Conservation (phyloP, 2,888 invertebrate genomes). For the Parasteatoda lunata region DNA sequence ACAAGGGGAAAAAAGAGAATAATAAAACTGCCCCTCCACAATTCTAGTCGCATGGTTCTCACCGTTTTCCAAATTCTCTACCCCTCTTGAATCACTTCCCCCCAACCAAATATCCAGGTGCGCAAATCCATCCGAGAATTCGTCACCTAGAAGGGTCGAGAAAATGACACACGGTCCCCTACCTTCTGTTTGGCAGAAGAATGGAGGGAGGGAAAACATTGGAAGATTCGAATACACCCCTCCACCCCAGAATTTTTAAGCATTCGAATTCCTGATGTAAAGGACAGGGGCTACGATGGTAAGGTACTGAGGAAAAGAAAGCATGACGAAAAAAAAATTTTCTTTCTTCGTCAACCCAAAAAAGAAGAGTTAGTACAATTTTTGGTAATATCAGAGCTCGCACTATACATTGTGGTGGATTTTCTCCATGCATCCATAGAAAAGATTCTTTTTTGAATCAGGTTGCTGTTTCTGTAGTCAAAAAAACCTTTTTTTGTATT, state of each 20-base stretch:
- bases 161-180: constrained; percentile 23
- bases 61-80: constrained; percentile 8
- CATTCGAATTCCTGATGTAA: background rate
- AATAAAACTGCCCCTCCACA: constrained; percentile 37
- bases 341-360: background rate
- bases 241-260: background rate
- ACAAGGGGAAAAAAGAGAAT: constrained; percentile 26
- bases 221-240: background rate
- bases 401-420: constrained; percentile 1
- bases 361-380: constrained; percentile 60
- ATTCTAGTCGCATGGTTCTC: constrained; percentile 14
- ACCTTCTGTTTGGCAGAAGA: background rate
- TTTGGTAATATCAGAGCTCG: constrained; percentile 36
- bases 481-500: background rate
- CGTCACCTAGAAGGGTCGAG: constrained; percentile 52
- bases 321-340: constrained; percentile 25
- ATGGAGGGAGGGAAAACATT: background rate
- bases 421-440: background rate
- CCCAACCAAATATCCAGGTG: constrained; percentile 46
- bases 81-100: background rate
- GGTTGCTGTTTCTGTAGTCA: background rate
- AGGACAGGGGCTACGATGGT: background rate
- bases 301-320: constrained; percentile 9
- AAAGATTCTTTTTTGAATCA: constrained; percentile 5
- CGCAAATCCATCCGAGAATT: constrained; percentile 60